Base-by-base conservation (phyloP, 2,888 invertebrate genomes). In the Cactoblastis cactorum region DNA sequence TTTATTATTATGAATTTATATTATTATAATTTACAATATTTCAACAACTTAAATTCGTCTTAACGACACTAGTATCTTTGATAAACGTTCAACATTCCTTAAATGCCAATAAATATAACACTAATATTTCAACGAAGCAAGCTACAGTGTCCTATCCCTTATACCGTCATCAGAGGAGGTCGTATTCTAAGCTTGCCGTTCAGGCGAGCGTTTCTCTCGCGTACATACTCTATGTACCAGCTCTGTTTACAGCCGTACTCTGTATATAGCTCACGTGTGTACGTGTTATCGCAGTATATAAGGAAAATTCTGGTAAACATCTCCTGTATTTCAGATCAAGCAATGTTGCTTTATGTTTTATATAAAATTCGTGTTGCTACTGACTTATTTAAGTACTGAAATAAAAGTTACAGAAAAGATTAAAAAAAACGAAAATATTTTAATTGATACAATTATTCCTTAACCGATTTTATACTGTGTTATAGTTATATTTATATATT, bases 131-230 rank as follows among this genome's bases (percentile, higher is more conserved):
- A 9, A 3, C 17, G 11, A 22, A 37, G 18, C 45, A 24, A n/a
- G 19, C 8, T 60, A 68, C 58, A 37, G 35, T 55, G 55, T n/a
- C 9, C 55, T 12, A 53, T 43, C 15, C 69, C 63, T 65, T 61
- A 71, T 61, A 67, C 64, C 80, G 82, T 81, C 83, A 82, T 82
- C 82, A 77, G 69, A 76, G 74, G 61, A 71, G 77, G 71, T 75
- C 75, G 76, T 76, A 76, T 76, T 78, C 80, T 77, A 74, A 82
- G 82, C 82, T 71, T 71, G 75, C 59, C 71, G 74, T 71, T 76
- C 77, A 71, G 61, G 69, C 73, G 66, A 68, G 67, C 77, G 62
- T 71, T 71, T 74, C 76, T 75, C 80, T 75, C 80, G 75, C 73
- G 58, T 53, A 57, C 56, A 54, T 35, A 35, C 38, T 17, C 46